Base-by-base conservation (phyloP, 2,113 vertebrate genomes). In the Rhodinocichla rosea region DNA sequence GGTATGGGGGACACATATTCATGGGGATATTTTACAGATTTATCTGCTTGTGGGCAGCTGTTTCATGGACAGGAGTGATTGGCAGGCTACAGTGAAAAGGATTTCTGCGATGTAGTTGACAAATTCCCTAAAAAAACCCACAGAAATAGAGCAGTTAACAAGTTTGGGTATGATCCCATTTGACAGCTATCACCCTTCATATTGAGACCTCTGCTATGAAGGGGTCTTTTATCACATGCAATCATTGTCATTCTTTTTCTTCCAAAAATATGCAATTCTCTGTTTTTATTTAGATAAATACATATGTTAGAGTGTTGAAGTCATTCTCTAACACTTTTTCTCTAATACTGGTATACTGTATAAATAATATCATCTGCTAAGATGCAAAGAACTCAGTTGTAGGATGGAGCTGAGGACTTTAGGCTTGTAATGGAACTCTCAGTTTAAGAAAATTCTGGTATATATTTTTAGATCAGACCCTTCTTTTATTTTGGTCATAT, bases 31-130 rank as follows among this genome's bases (percentile, higher is more conserved):
- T 95, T 91, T 87, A 63, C 28, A 88, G 49, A 55, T 65, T 27
- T 45, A 56, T 79, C 52, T 87, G 18, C n/a, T 84, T 82, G 10
- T 65, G 69, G 17, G 45, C 50, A 64, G 8, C 16, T 90, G 26
- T 64, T 55, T 35, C 49, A 35, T 53, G 62, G 33, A 44, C 0
- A 0, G 13, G 23, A 71, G 15, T 40, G 70, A 60, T 1, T 68
- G 49, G 9, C 30, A 67, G 7, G 37, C 15, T 53, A 15, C 11
- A 71, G 23, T 27, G n/a, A 35, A 84, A 75, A 71, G 14, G 4
- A 8, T 62, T 83, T 65, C 75, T 83, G 23, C 20, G 39, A 62
- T 64, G 15, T 45, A 83, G 22, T 27, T 80, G n/a, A 56, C 22
- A 83, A 90, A 60, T 60, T 63, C 32, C 70, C 24, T 19, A 39